These are phyloP conservation scores for Steinernema carpocapsae DNA, from an alignment of 2,888 invertebrate genomes.

Conservation along the genomic window DNA sequence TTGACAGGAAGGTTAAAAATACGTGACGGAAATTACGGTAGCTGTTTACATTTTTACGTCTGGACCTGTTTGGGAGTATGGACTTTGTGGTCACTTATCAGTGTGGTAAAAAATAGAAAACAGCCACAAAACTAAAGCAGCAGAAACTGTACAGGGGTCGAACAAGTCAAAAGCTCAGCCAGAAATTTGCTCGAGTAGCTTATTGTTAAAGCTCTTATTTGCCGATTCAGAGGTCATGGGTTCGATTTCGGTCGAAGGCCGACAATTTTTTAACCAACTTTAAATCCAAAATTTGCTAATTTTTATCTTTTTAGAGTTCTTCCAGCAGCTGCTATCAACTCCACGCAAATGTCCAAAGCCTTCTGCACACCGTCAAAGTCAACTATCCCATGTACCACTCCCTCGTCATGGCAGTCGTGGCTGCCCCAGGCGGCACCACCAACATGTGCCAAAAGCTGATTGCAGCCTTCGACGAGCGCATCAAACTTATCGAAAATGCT, in stretches of 20 bases:
- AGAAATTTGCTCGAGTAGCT: too few species aligned
- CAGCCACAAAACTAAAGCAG: too few species aligned
- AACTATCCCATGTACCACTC: conserved; percentile 31
- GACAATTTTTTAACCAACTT: neutral
- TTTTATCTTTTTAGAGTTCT: conserved; percentile 5
- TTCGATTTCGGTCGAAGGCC: too few species aligned
- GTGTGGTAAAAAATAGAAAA: too few species aligned
- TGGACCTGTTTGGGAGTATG: too few species aligned
- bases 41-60: too few species aligned
- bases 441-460: conserved; percentile 24
- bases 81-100: neutral
- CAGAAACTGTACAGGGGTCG: too few species aligned
- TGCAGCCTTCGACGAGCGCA: conserved; percentile 26
- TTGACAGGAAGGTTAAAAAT: neutral
- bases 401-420: conserved; percentile 21
- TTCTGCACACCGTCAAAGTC: conserved; percentile 26
- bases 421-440: conserved; percentile 25
- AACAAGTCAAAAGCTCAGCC: too few species aligned
- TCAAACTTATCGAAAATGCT: conserved; percentile 8
- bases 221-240: too few species aligned
- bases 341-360: conserved; percentile 23
- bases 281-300: neutral
- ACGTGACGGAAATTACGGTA: too few species aligned
- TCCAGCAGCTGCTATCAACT: conserved; percentile 31
- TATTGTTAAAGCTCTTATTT: too few species aligned